Base-by-base conservation (phyloP, 2,797 vertebrate species). In the Mionectes olivaceus region DNA sequence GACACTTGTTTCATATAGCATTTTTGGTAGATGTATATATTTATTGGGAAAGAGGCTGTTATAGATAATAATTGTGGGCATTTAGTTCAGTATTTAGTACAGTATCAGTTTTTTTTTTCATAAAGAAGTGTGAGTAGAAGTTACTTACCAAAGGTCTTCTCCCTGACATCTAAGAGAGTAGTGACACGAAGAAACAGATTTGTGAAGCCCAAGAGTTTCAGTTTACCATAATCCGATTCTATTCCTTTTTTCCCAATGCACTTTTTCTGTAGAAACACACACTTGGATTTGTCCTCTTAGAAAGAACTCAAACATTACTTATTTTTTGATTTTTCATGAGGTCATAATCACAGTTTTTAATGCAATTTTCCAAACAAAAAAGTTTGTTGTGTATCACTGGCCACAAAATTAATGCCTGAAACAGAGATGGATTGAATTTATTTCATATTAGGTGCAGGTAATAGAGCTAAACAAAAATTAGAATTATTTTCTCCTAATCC, bases 61-160 rank as follows among this genome's bases (percentile, higher is more conserved):
- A n/a, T 2, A 65, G 9, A 53, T 33, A 83, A 63, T 52, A 4
- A 47, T 49, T 7, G 35, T 1, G 0, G 35, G 0, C 3, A 21
- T 59, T 52, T 78, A 30, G 14, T 63, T 89, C 37, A 9, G 43
- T 33, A 33, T 17, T 50, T 77, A 27, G 5, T 64, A 41, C 37
- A 64, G 18, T 52, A 76, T 13, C 13, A 43, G 13, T 35, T 61
- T 16, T 61, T 76, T 24, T 80, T 59, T 19, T 74, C n/a, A 46
- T 32, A 35, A 35, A 83, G 19, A 63, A 55, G 3, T 0, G 0
- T 61, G 5, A 49, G 19, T 28, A 70, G 39, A 71, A 46, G 9
- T 53, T 53, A 13, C 19, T 84, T 84, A 41, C 17, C 24, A 50
- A 69, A 41, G 5, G 5, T 39, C 11, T 63, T 74, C 22, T 50